Conservation (phyloP, 2,888 invertebrate genomes). For the Drosophila emarginata region DNA sequence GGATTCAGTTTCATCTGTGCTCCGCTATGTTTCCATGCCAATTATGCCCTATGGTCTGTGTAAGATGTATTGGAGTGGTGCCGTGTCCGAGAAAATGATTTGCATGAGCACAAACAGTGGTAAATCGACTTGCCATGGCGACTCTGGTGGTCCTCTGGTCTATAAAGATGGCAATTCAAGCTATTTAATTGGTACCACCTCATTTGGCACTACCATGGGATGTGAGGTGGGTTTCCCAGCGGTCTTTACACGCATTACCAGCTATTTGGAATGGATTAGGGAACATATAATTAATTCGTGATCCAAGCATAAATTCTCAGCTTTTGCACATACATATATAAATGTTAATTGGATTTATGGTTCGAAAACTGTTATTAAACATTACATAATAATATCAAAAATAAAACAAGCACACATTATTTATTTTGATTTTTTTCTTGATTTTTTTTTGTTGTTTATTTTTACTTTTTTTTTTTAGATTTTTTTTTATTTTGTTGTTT, state of each 20-base stretch:
- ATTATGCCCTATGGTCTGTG: constrained; percentile 57
- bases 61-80: constrained; percentile 43
- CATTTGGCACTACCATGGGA: constrained; percentile 65
- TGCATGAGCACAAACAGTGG: constrained; percentile 57
- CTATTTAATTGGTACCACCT: constrained; percentile 67
- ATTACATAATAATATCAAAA: too few species aligned
- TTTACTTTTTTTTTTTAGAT: constrained; percentile 42
- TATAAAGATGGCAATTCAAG: constrained; percentile 30
- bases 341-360: too few species aligned
- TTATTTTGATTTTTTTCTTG: constrained; percentile 52
- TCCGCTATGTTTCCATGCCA: constrained; percentile 47
- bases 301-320: background rate
- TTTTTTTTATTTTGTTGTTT: constrained; percentile 65
- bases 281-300: constrained; percentile 11
- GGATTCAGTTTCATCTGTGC: constrained; percentile 26
- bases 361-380: too few species aligned
- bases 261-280: constrained; percentile 66
- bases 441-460: constrained; percentile 67
- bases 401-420: background rate
- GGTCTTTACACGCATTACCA: constrained; percentile 71
- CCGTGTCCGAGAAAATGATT: constrained; percentile 55
- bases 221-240: constrained; percentile 71
- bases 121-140: constrained; percentile 62
- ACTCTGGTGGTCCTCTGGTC: constrained; percentile 68
- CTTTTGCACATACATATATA: too few species aligned